Percentiles rank a stretch among this genome's conserved stretches.
Conservation (phyloP, 2,888 invertebrate species). For the Chloroclysta siterata region DNA sequence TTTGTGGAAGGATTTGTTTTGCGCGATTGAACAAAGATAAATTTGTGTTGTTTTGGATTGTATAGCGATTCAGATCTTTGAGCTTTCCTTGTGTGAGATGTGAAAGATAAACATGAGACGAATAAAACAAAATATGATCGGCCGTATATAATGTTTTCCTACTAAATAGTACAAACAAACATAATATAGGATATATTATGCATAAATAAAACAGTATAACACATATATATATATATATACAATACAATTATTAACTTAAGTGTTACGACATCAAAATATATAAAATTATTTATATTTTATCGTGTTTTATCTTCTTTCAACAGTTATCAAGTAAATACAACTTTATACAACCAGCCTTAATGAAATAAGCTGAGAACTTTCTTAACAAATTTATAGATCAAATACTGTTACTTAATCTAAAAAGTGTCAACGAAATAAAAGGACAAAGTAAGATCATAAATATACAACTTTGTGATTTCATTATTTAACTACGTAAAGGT, state of each 20-base stretch:
- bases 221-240: no score
- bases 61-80: not conserved
- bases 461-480: conserved; percentile 7
- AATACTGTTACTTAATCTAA: not conserved
- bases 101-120: not conserved
- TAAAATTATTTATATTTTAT: no score
- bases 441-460: conserved; percentile 4
- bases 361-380: not conserved
- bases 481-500: not conserved
- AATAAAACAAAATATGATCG: no score
- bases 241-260: no score
- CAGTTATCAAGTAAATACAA: not conserved
- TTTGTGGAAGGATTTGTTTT: conserved; percentile 5
- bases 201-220: no score
- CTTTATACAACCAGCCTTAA: not conserved
- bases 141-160: no score
- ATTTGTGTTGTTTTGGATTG: conserved; percentile 14
- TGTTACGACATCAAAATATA: no score
- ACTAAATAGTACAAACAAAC: no score
- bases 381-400: not conserved
- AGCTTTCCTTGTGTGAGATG: not conserved
- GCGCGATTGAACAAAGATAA: conserved; percentile 2
- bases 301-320: no score
- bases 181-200: no score
- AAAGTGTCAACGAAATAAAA: conserved; percentile 4